Evolutionary conservation across 2,113 vertebrate species (phyloP).

Genomic region (Nannospalax galili): DNA sequence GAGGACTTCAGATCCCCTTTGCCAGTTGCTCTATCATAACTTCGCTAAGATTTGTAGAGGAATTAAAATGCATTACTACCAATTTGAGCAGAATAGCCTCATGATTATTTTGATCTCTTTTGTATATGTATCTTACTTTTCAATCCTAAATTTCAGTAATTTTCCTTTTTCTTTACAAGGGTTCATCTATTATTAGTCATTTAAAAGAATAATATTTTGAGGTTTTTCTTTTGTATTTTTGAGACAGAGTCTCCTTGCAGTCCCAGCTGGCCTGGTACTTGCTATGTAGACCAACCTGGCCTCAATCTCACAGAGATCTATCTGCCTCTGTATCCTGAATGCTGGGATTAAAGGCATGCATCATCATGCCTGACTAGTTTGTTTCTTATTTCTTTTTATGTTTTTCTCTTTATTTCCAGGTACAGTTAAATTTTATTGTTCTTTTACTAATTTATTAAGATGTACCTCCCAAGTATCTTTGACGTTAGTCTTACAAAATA

Average conservation of each 20-base stretch:
- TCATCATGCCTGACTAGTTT: not conserved
- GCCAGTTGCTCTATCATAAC: not conserved
- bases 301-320: too few species aligned
- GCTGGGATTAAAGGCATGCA: too few species aligned
- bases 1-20: not conserved
- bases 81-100: conserved; percentile 1
- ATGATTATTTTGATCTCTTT: not conserved
- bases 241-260: too few species aligned
- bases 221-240: too few species aligned
- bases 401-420: not conserved
- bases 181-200: not conserved
- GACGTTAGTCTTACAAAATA: not conserved
- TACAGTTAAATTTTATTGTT: conserved; percentile 10
- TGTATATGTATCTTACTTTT: not conserved
- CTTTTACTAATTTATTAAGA: conserved; percentile 13
- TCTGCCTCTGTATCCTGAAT: too few species aligned
- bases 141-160: not conserved
- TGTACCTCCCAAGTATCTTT: not conserved
- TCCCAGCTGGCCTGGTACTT: too few species aligned
- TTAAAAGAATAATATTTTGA: conserved; percentile 31
- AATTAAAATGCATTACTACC: conserved; percentile 4
- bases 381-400: not conserved
- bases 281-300: too few species aligned
- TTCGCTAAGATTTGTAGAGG: not conserved
- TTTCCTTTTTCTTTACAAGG: not conserved